Conservation (phyloP, 2,113 vertebrate species). For the Dipodomys stephensi region DNA sequence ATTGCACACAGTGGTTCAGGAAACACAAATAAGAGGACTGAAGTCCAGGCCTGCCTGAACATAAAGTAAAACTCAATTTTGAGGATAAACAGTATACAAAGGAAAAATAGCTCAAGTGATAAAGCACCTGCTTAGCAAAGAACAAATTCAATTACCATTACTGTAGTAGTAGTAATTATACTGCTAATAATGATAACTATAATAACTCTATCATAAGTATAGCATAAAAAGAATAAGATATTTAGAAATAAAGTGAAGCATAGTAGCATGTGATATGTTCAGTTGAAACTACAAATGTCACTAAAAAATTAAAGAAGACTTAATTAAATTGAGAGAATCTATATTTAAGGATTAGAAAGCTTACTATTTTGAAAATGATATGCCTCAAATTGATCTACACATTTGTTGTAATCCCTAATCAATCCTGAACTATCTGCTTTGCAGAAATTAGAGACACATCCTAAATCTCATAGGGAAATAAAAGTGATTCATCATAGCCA, state of each 20-base stretch:
- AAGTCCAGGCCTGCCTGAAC: no score
- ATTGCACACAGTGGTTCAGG: no score
- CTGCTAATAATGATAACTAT: no score
- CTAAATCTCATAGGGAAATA: neutral
- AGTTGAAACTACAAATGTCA: neutral
- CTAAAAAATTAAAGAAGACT: neutral
- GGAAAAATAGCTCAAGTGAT: no score
- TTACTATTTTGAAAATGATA: neutral
- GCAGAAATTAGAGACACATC: neutral
- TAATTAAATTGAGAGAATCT: neutral
- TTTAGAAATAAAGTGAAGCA: neutral
- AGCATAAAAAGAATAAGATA: neutral
- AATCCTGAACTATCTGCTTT: neutral
- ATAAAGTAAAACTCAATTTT: no score
- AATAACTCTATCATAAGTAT: no score
- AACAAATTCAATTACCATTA: no score
- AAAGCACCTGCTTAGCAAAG: no score
- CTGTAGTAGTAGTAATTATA: no score
- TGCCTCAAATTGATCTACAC: neutral
- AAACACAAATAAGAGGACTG: no score
- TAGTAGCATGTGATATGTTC: neutral
- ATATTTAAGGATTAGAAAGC: neutral
- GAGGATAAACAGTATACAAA: no score
- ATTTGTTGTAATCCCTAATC: neutral
- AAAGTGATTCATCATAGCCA: neutral